Evolutionary conservation across 2,113 vertebrate species (phyloP).

Genomic region (Ellobius talpinus): DNA sequence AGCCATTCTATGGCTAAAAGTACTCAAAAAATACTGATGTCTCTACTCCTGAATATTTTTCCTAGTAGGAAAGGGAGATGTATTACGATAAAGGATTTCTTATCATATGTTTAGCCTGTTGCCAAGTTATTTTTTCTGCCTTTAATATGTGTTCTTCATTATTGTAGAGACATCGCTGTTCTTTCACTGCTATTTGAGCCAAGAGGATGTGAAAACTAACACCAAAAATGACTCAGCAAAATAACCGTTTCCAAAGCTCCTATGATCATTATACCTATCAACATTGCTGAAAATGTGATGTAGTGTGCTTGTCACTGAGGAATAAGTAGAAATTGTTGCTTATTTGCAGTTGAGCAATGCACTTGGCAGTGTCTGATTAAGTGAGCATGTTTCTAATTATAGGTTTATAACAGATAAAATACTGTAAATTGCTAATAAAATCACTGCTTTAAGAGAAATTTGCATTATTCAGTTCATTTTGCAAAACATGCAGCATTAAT

Average conservation of each 20-base stretch:
- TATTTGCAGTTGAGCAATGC: conserved; percentile 64
- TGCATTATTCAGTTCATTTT: conserved; percentile 74
- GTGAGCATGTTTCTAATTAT: conserved; percentile 84
- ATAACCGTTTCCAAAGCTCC: conserved; percentile 41
- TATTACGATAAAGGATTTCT: conserved; percentile 60
- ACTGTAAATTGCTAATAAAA: conserved; percentile 82
- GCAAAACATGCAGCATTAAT: conserved; percentile 67
- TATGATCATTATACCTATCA: conserved; percentile 59
- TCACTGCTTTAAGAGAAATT: conserved; percentile 76
- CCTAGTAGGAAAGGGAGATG: conserved; percentile 34
- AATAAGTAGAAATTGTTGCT: conserved; percentile 57
- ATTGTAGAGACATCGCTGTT: conserved; percentile 71
- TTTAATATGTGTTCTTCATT: conserved; percentile 77
- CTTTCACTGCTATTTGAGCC: conserved; percentile 68
- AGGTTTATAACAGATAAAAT: conserved; percentile 78
- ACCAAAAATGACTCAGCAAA: conserved; percentile 75
- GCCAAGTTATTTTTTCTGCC: conserved; percentile 74
- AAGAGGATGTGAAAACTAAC: background rate
- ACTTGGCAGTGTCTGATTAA: conserved; percentile 78
- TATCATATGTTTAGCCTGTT: conserved; percentile 55
- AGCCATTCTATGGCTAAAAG: background rate
- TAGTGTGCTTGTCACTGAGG: conserved; percentile 44
- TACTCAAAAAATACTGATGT: background rate
- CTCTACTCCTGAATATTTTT: conserved; percentile 12
- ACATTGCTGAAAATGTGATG: conserved; percentile 71